Evolutionary conservation across 2,113 vertebrate species (phyloP).

Genomic region (Arizona elegans): DNA sequence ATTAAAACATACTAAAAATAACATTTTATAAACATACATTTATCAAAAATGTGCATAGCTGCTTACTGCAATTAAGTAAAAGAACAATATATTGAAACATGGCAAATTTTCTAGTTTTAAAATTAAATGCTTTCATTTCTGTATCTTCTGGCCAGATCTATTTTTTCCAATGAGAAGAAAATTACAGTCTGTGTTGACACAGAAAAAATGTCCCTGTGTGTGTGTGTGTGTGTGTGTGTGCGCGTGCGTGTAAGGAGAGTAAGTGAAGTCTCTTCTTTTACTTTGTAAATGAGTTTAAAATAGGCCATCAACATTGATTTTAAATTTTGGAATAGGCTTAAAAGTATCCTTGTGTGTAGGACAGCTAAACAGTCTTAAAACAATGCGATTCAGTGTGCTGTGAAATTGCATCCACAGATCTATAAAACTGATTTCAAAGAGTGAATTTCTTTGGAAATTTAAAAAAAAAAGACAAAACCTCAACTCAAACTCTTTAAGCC

Average conservation of each 20-base stretch:
- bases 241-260: neutral
- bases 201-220: neutral
- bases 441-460: conserved; percentile 33
- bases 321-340: fast-evolving
- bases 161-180: conserved; percentile 4
- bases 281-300: conserved; percentile 1
- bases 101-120: neutral
- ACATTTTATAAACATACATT: neutral
- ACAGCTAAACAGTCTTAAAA: neutral
- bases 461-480: conserved; percentile 15
- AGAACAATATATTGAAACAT: neutral
- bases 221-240: no score
- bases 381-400: conserved; percentile 6
- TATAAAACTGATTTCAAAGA: conserved; percentile 34
- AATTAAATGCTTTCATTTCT: neutral
- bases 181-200: neutral
- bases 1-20: neutral
- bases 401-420: conserved; percentile 22
- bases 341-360: neutral
- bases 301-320: neutral
- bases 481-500: conserved; percentile 26
- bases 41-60: neutral
- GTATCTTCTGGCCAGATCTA: neutral
- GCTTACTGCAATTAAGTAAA: neutral
- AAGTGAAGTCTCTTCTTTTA: neutral